These are phyloP conservation scores for Oryzias curvinotus DNA, from an alignment of 2,113 vertebrate species.

Conservation along the genomic window DNA sequence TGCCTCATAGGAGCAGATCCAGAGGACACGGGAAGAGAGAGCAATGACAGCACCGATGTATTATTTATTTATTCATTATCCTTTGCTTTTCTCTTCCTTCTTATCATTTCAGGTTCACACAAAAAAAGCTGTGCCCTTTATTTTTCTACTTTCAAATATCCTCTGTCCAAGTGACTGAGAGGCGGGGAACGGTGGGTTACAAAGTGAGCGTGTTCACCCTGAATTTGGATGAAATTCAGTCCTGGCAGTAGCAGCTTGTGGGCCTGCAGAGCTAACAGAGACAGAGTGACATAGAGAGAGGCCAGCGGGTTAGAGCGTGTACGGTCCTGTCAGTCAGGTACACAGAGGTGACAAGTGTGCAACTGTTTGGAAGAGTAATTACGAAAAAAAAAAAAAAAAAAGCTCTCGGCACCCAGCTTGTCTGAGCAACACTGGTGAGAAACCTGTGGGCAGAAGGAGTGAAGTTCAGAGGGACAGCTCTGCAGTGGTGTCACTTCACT, in stretches of 20 bases:
- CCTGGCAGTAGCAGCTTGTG: slow-evolving; percentile 13
- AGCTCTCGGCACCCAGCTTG: neutral
- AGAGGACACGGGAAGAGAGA: slow-evolving; percentile 52
- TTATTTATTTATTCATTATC: slow-evolving; percentile 73
- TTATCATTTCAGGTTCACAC: slow-evolving; percentile 45
- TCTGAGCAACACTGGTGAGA: slow-evolving; percentile 11
- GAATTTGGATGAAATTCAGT: slow-evolving; percentile 46
- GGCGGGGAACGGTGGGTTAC: slow-evolving; percentile 11
- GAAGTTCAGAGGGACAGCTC: slow-evolving; percentile 12
- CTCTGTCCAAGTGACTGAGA: slow-evolving; percentile 54
- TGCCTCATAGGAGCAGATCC: slow-evolving; percentile 42
- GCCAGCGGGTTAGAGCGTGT: slow-evolving; percentile 13
- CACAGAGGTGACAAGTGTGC: neutral
- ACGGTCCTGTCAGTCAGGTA: neutral
- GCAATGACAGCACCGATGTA: slow-evolving; percentile 67
- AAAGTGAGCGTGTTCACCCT: slow-evolving; percentile 35
- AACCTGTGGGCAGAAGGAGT: slow-evolving; percentile 7
- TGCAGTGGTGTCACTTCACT: slow-evolving; percentile 39
- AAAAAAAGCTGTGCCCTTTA: slow-evolving; percentile 25
- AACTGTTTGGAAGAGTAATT: slow-evolving; percentile 8
- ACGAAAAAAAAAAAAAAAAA: neutral
- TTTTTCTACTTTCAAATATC: slow-evolving; percentile 61
- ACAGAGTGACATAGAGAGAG: slow-evolving; percentile 6
- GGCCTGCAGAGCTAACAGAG: slow-evolving; percentile 3
- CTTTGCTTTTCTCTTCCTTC: slow-evolving; percentile 44